phyloP scores from a whole-genome alignment of 64 coral and sea anemone species.

The Platygyra sinensis region DNA sequence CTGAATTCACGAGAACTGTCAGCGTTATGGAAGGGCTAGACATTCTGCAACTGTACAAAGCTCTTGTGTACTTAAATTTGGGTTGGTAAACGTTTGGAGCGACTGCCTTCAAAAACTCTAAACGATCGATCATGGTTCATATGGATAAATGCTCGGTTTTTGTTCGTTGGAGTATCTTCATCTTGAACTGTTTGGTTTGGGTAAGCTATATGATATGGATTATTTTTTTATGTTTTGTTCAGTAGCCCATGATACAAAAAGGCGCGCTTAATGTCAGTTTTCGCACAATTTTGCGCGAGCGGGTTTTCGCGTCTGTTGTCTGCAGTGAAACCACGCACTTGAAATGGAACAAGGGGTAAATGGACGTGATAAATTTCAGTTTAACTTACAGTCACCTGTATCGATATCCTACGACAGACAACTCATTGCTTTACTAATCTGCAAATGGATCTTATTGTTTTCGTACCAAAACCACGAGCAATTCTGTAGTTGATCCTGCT shows the following conservation, averaged over 20 bases:
- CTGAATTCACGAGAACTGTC: neutral
- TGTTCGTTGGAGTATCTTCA: constrained; percentile 23
- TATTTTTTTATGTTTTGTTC: neutral
- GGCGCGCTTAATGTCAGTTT: neutral
- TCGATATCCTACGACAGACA: neutral
- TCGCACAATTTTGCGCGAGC: constrained; percentile 15
- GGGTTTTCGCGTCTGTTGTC: too few relatives aligned
- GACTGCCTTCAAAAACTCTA: neutral
- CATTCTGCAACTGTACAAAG: neutral
- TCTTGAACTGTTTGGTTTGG: constrained; percentile 25
- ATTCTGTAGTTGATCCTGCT: neutral
- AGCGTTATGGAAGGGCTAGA: neutral
- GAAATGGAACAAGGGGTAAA: too few relatives aligned
- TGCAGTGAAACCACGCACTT: too few relatives aligned
- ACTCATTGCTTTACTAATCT: neutral
- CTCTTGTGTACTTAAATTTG: neutral
- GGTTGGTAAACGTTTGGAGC: neutral
- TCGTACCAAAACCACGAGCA: neutral
- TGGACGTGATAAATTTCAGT: too few relatives aligned
- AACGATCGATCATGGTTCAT: constrained; percentile 7
- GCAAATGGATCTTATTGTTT: too few relatives aligned
- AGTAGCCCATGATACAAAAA: neutral
- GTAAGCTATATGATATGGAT: neutral
- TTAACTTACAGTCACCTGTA: neutral
- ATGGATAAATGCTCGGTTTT: constrained; percentile 26